Conservation (phyloP, 1,140 invertebrate genomes). For the Anagrus nilaparvatae region DNA sequence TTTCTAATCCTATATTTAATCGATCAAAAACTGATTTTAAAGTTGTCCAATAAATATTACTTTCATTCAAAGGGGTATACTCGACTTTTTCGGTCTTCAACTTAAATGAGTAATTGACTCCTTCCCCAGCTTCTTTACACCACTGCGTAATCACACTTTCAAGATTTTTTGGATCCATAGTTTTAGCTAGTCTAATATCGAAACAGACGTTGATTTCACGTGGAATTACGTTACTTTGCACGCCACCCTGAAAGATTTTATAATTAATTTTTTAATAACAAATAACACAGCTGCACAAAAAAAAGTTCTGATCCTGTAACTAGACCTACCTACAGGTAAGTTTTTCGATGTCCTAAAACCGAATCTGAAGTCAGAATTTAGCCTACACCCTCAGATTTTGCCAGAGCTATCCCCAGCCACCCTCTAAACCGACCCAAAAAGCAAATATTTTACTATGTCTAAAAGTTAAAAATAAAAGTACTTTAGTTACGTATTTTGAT, state of each 20-base stretch:
- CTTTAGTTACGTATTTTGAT: too few species aligned
- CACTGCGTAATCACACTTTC: conserved; percentile 41
- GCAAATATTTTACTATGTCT: too few species aligned
- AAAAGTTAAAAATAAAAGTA: too few species aligned
- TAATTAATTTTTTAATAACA: too few species aligned
- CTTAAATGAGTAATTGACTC: conserved; percentile 47
- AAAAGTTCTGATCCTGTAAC: too few species aligned
- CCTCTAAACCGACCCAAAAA: too few species aligned
- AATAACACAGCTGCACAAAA: too few species aligned
- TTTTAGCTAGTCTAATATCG: conserved; percentile 47
- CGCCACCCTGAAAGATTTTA: conserved; percentile 49
- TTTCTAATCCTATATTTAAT: conserved; percentile 33
- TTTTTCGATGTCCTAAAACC: too few species aligned
- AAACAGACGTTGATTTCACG: conserved; percentile 44
- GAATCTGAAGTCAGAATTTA: too few species aligned
- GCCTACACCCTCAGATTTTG: too few species aligned
- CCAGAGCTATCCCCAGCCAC: too few species aligned
- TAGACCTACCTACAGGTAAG: too few species aligned
- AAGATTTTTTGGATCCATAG: conserved; percentile 39
- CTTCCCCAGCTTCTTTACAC: conserved; percentile 49
- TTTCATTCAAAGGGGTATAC: conserved; percentile 40
- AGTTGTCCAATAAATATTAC: conserved; percentile 49
- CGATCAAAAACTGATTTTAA: conserved; percentile 42
- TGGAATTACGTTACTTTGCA: conserved; percentile 57
- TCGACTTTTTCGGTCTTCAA: conserved; percentile 34